phyloP scores from a whole-genome alignment of 2,888 invertebrate species.

The Elaeidobius kamerunicus region DNA sequence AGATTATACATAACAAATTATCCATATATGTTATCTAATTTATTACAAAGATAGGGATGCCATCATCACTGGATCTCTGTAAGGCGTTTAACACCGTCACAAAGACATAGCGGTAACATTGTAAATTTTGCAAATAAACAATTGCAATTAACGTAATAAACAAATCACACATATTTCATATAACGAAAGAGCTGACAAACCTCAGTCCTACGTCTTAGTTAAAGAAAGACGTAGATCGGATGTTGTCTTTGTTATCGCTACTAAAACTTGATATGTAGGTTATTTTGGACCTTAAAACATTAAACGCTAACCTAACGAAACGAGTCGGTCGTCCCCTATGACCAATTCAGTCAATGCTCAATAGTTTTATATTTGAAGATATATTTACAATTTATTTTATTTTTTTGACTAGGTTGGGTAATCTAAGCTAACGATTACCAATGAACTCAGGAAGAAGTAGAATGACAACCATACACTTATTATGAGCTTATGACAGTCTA shows the following conservation, averaged over 20 bases:
- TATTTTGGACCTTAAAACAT: not conserved
- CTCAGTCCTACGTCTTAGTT: not conserved
- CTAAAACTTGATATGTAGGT: not conserved
- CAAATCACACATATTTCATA: not conserved
- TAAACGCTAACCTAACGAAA: not conserved
- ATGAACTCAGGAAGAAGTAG: slow-evolving; percentile 17
- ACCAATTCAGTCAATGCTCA: slow-evolving; percentile 14
- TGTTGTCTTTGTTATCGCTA: not conserved
- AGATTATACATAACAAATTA: no score
- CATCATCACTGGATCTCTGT: no score
- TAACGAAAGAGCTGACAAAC: not conserved
- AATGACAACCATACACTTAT: slow-evolving; percentile 1
- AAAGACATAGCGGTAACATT: no score
- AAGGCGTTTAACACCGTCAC: not conserved
- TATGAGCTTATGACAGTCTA: slow-evolving; percentile 5
- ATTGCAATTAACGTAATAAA: no score
- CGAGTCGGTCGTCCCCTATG: not conserved
- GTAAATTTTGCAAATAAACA: no score
- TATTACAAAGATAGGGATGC: no score
- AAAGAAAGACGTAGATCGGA: not conserved
- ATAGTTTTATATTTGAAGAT: slow-evolving; percentile 12
- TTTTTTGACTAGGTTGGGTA: slow-evolving; percentile 19
- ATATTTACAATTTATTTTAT: slow-evolving; percentile 21
- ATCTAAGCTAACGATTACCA: slow-evolving; percentile 6
- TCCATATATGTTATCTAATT: no score